A percentile compares a stretch with the other conserved stretches of the same genome.
phyloP scores from a whole-genome alignment of 2,113 vertebrate genomes.

The Triplophysa dalaica region DNA sequence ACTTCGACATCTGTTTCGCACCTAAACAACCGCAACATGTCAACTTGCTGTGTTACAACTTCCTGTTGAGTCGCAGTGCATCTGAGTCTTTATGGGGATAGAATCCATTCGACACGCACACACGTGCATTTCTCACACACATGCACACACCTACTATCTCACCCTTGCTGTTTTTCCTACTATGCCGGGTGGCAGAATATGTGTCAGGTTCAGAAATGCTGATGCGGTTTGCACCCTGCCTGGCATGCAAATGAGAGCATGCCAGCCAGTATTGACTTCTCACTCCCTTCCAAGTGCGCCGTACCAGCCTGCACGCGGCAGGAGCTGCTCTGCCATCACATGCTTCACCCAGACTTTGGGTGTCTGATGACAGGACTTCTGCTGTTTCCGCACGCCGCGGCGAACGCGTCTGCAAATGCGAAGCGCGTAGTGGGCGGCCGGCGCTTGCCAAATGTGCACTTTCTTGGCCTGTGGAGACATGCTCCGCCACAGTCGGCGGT shows the following conservation, averaged over 20 bases:
- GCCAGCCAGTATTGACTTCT: slow-evolving; percentile 15
- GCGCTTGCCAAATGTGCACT: slow-evolving; percentile 65
- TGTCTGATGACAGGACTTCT: slow-evolving; percentile 34
- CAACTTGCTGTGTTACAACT: slow-evolving; percentile 10
- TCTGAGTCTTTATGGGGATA: background rate
- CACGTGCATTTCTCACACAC: slow-evolving; percentile 21
- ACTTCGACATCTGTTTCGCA: slow-evolving; percentile 45
- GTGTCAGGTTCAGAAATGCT: slow-evolving; percentile 48
- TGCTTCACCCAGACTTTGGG: slow-evolving; percentile 46
- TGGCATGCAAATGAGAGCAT: slow-evolving; percentile 22
- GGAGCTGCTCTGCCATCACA: slow-evolving; percentile 44
- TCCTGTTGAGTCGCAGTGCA: slow-evolving; percentile 3
- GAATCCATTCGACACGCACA: slow-evolving; percentile 12
- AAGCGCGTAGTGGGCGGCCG: background rate
- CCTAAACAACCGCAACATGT: slow-evolving; percentile 19
- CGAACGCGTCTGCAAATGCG: background rate
- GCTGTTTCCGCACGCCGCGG: background rate
- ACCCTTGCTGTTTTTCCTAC: slow-evolving; percentile 39
- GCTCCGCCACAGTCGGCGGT: slow-evolving; percentile 63
- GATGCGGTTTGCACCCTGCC: slow-evolving; percentile 48
- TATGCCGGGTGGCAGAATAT: slow-evolving; percentile 44
- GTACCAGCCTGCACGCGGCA: slow-evolving; percentile 38
- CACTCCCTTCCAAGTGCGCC: slow-evolving; percentile 29
- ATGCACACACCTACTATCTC: slow-evolving; percentile 27
- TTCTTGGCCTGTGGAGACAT: slow-evolving; percentile 65